Evolutionary conservation across 2,888 invertebrate genomes (phyloP).

Genomic region (Drosophila nigricruria): DNA sequence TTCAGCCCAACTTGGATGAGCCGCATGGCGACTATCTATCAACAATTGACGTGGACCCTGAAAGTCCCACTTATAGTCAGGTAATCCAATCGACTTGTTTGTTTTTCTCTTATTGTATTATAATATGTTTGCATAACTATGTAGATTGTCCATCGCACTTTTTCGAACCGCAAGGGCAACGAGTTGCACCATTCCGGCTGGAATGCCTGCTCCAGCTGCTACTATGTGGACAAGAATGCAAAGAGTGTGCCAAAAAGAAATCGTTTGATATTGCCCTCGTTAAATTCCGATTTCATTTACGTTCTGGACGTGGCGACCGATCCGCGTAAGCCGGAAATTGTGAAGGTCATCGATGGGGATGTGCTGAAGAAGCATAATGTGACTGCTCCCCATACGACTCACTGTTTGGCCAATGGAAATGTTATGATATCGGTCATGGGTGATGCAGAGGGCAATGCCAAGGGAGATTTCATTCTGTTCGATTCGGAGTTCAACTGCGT

Average conservation of each 20-base stretch:
- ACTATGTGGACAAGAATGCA: conserved; percentile 85
- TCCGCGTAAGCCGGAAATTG: conserved; percentile 89
- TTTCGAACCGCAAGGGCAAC: conserved; percentile 91
- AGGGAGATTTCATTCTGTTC: conserved; percentile 95
- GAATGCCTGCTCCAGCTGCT: conserved; percentile 98
- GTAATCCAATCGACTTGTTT: conserved; percentile 85
- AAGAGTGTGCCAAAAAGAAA: conserved; percentile 88
- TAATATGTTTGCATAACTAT: conserved; percentile 18
- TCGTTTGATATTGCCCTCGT: conserved; percentile 92
- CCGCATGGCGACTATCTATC: conserved; percentile 94
- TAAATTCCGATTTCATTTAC: conserved; percentile 94
- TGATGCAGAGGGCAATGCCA: conserved; percentile 92
- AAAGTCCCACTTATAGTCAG: conserved; percentile 93
- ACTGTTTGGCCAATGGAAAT: conserved; percentile 96
- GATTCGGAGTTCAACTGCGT: conserved; percentile 90
- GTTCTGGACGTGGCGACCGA: conserved; percentile 92
- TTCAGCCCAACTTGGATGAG: conserved; percentile 89
- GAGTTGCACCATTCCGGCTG: conserved; percentile 98
- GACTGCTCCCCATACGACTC: conserved; percentile 96
- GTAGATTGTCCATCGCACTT: conserved; percentile 95
- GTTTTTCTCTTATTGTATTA: conserved; percentile 1
- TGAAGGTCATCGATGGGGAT: conserved; percentile 93
- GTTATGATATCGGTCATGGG: conserved; percentile 98
- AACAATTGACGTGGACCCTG: conserved; percentile 96
- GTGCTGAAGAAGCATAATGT: conserved; percentile 91